Conservation (phyloP, 2,113 vertebrate species). For the Eptesicus fuscus region DNA sequence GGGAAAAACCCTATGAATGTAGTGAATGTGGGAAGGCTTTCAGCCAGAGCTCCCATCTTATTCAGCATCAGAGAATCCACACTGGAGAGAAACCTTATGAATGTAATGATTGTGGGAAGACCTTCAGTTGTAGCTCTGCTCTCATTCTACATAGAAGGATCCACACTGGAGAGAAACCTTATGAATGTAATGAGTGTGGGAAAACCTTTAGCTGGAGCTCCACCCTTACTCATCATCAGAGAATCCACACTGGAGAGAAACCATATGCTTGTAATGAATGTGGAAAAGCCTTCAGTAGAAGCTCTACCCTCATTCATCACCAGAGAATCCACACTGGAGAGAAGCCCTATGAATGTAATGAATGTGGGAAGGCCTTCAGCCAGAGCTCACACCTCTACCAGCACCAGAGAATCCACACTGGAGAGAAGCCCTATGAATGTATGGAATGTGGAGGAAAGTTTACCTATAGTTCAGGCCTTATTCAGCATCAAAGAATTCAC, state of each 20-base stretch:
- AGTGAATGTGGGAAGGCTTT: constrained; percentile 79
- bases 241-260: constrained; percentile 88
- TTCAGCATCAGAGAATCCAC: constrained; percentile 79
- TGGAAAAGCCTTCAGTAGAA: constrained; percentile 79
- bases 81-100: constrained; percentile 80
- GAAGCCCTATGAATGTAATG: constrained; percentile 73
- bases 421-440: constrained; percentile 79
- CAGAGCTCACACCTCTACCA: constrained; percentile 76
- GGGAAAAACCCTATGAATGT: constrained; percentile 79
- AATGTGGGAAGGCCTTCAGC: constrained; percentile 79
- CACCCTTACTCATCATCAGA: constrained; percentile 80
- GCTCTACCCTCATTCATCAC: constrained; percentile 78
- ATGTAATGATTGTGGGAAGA: constrained; percentile 78
- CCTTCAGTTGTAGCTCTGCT: constrained; percentile 78
- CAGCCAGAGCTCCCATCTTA: constrained; percentile 78
- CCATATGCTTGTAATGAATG: constrained; percentile 84
- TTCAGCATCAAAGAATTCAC: constrained; percentile 78
- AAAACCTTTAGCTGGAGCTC: constrained; percentile 80
- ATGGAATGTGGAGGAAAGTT: constrained; percentile 77
- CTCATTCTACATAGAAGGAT: constrained; percentile 77
- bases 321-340: constrained; percentile 79
- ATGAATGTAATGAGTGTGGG: constrained; percentile 76
- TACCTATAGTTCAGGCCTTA: constrained; percentile 77
- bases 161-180: constrained; percentile 80
- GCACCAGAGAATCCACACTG: constrained; percentile 79